Evolutionary conservation across 2,797 vertebrate species (phyloP).

Genomic region (Microctenopoma lineatum): DNA sequence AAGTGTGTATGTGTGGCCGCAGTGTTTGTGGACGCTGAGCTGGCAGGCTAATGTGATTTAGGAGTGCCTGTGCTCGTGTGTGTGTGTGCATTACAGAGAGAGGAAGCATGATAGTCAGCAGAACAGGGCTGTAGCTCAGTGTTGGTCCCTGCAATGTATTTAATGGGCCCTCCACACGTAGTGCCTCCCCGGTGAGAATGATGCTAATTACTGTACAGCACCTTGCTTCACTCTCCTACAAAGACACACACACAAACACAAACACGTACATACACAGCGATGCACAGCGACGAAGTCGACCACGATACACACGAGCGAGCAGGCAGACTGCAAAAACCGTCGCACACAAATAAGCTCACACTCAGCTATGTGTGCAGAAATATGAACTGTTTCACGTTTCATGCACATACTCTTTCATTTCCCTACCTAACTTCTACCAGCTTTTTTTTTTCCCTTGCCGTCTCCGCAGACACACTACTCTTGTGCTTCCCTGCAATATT

Average conservation of each 20-base stretch:
- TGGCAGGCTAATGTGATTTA: constrained; percentile 63
- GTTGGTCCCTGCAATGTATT: constrained; percentile 72
- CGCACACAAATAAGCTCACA: constrained; percentile 40
- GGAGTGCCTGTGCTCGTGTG: constrained; percentile 45
- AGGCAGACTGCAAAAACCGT: constrained; percentile 41
- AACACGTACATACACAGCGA: neutral
- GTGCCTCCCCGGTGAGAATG: constrained; percentile 65
- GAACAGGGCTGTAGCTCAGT: constrained; percentile 56
- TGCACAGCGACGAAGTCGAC: constrained; percentile 18
- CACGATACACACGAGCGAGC: constrained; percentile 35
- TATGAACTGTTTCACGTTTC: neutral
- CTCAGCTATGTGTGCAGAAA: constrained; percentile 20
- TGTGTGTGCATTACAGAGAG: constrained; percentile 39
- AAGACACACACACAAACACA: neutral
- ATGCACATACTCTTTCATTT: constrained; percentile 11
- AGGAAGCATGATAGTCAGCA: constrained; percentile 69
- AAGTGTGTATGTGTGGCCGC: constrained; percentile 19
- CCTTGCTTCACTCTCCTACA: constrained; percentile 47
- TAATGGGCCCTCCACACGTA: constrained; percentile 70
- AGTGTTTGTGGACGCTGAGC: constrained; percentile 30
- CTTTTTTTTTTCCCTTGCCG: constrained; percentile 5
- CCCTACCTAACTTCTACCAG: constrained; percentile 2
- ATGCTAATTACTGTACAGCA: constrained; percentile 76
- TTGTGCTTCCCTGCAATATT: constrained; percentile 2
- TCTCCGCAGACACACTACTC: constrained; percentile 17